Base-by-base conservation (phyloP, 2,113 vertebrate species). In the Phycodurus eques region DNA sequence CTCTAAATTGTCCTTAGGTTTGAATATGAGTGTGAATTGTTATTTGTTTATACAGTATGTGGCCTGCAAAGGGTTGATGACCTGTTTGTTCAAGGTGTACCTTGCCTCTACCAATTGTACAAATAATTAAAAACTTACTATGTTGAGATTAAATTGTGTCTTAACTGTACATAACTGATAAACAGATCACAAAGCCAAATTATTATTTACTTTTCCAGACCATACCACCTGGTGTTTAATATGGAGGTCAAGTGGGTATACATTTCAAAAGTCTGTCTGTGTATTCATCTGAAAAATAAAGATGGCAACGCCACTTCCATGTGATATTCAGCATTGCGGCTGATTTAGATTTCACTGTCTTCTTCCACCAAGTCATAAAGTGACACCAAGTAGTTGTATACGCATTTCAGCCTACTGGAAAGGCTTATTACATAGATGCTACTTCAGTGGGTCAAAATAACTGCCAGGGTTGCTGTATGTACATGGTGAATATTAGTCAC, bases 401-500 rank as follows among this genome's bases (percentile, higher is more conserved):
- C 56, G 60, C 31, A 59, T 78, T 15, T 70, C 51, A 77, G 54
- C 47, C 64, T 46, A 14, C 56, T 71, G 68, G 49, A 74, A 71
- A 56, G 70, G 22, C 69, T 83, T 54, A 47, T 75, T 80, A 60
- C 43, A 69, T 70, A 74, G 74, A 78, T 70, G 64, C 73, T 77
- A 69, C 53, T 80, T 74, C 49, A 44, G 27, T 19, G 73, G 70
- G 82, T 89, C 87, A 87, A 88, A 84, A 88, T 88, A 84, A 81
- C 80, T 75, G 69, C 72, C 60, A 76, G 81, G 71, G 71, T 84
- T 71, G 76, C 73, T 77, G 73, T 77, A 67, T 86, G 80, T 85
- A 83, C 75, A 76, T 66, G 70, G 22, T 72, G 74, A 75, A 84
- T 85, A 83, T 90, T 87, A 90, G 86, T 90, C 89, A 88, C 81